phyloP scores from a whole-genome alignment of 1,140 invertebrate species.

The Bacillus rossius region DNA sequence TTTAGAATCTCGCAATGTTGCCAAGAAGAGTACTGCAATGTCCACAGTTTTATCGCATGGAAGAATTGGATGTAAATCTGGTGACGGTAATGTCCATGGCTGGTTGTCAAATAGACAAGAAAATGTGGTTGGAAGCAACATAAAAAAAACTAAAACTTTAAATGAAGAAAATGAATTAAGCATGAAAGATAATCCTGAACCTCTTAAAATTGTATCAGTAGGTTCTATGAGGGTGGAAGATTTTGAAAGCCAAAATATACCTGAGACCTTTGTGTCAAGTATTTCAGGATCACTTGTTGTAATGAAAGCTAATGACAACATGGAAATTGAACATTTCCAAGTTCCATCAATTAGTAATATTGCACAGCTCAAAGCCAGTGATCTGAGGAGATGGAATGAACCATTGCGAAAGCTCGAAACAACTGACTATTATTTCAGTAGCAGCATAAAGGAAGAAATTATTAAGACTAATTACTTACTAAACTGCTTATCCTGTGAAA shows the following conservation, averaged over 20 bases:
- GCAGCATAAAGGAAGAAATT: too few relatives aligned
- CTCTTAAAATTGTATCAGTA: constrained; percentile 2
- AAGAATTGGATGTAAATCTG: not conserved
- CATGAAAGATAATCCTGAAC: not conserved
- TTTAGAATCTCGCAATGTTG: not conserved
- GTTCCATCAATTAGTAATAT: too few relatives aligned
- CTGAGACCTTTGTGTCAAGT: not conserved
- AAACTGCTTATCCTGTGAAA: too few relatives aligned
- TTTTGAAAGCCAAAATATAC: constrained; percentile 2
- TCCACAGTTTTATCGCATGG: not conserved
- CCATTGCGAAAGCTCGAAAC: too few relatives aligned
- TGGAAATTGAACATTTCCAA: too few relatives aligned
- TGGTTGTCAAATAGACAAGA: not conserved
- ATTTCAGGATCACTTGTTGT: too few relatives aligned
- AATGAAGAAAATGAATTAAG: not conserved
- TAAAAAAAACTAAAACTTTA: not conserved
- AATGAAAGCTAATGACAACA: too few relatives aligned
- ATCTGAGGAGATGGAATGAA: too few relatives aligned
- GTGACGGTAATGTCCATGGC: not conserved
- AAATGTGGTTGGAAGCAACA: not conserved
- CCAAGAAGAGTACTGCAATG: not conserved
- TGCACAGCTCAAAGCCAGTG: too few relatives aligned
- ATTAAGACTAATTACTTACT: too few relatives aligned
- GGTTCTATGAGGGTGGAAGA: constrained; percentile 4
- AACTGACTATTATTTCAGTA: too few relatives aligned